Evolutionary conservation across 2,797 vertebrate genomes (phyloP).

Genomic region (Enteromius unitaeniatus): DNA sequence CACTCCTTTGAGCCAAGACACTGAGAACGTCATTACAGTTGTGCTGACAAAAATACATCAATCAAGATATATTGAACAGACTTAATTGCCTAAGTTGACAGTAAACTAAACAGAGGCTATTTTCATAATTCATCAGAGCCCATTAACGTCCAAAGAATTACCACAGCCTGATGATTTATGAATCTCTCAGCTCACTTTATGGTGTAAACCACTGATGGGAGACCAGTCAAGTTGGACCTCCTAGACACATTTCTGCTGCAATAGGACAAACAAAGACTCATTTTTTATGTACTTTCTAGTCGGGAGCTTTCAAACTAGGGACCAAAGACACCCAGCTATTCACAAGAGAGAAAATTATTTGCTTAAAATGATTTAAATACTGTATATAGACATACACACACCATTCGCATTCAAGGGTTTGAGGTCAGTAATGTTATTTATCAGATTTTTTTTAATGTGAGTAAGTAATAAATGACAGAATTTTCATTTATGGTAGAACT

Average conservation of each 20-base stretch:
- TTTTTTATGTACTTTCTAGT: slow-evolving; percentile 23
- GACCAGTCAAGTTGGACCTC: background rate
- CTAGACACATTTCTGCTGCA: slow-evolving; percentile 6
- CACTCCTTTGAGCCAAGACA: slow-evolving; percentile 4
- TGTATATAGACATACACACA: background rate
- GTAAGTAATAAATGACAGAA: background rate
- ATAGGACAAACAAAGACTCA: slow-evolving; percentile 1
- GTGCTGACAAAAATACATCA: slow-evolving; percentile 50
- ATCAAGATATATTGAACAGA: slow-evolving; percentile 47
- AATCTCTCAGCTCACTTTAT: slow-evolving; percentile 22
- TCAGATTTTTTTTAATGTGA: no score
- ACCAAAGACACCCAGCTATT: background rate
- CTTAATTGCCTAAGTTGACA: slow-evolving; percentile 48
- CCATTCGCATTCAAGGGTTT: background rate
- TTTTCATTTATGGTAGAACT: background rate
- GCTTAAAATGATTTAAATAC: background rate
- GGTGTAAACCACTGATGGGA: slow-evolving; percentile 14
- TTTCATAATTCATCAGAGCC: slow-evolving; percentile 48
- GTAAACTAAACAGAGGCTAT: slow-evolving; percentile 51
- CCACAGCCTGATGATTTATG: slow-evolving; percentile 38
- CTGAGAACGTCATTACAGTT: slow-evolving; percentile 32
- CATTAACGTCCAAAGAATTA: slow-evolving; percentile 39
- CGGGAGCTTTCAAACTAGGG: no score
- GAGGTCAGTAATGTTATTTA: background rate
- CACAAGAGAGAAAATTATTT: background rate